Percentiles rank a stretch among this genome's conserved stretches.
Evolutionary conservation across 1,140 invertebrate species (phyloP).

Genomic region (Oryzaephilus surinamensis): DNA sequence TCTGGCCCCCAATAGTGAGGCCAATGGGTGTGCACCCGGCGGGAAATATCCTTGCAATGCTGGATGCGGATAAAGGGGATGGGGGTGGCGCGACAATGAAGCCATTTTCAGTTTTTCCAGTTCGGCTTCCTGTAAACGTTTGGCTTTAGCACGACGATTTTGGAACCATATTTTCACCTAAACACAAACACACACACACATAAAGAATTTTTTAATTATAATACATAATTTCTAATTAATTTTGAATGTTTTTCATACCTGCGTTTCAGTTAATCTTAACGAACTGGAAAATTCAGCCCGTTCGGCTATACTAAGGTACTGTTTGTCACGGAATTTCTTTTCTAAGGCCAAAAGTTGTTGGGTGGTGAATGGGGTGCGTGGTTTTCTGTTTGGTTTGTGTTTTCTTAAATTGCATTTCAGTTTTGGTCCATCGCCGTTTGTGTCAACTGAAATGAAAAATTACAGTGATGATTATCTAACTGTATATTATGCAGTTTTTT

Average conservation of each 20-base stretch:
- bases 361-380: slow-evolving; percentile 93
- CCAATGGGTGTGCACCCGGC: slow-evolving; percentile 32
- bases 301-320: slow-evolving; percentile 94
- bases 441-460: slow-evolving; percentile 41
- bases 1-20: slow-evolving; percentile 30
- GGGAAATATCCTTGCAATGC: slow-evolving; percentile 34
- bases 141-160: slow-evolving; percentile 89
- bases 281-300: slow-evolving; percentile 92
- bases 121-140: slow-evolving; percentile 89
- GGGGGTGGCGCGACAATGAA: slow-evolving; percentile 30
- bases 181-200: slow-evolving; percentile 28
- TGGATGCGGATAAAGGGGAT: slow-evolving; percentile 33
- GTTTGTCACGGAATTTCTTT: slow-evolving; percentile 92
- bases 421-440: slow-evolving; percentile 62
- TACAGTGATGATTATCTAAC: background rate
- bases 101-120: slow-evolving; percentile 59
- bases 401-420: slow-evolving; percentile 73
- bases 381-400: slow-evolving; percentile 90
- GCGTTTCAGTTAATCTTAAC: slow-evolving; percentile 88
- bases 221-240: background rate
- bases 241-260: too few species aligned
- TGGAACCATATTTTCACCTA: slow-evolving; percentile 98
- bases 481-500: too few species aligned
- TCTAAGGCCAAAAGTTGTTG: slow-evolving; percentile 89
- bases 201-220: background rate